These are phyloP conservation scores for Clarias platycephalus DNA, from an alignment of 2,797 vertebrate species.

Conservation along the genomic window DNA sequence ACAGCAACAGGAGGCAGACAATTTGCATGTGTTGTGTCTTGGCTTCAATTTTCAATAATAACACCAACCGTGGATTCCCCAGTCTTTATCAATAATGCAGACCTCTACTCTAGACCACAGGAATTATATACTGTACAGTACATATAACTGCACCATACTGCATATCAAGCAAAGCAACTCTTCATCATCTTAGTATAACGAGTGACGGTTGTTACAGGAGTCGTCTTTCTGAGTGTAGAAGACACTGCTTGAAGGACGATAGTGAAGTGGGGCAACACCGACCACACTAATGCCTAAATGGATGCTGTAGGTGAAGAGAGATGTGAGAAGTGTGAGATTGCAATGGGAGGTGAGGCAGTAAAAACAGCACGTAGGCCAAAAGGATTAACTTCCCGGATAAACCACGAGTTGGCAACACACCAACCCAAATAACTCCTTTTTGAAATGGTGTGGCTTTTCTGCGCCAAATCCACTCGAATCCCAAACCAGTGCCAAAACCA, in stretches of 20 bases:
- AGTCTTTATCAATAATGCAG: neutral
- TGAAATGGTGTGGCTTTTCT: slow-evolving; percentile 30
- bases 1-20: slow-evolving; percentile 53
- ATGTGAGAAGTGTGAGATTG: neutral
- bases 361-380: slow-evolving; percentile 22
- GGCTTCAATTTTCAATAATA: slow-evolving; percentile 17
- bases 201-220: neutral
- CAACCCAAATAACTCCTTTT: slow-evolving; percentile 26
- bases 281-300: neutral
- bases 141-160: neutral
- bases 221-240: neutral
- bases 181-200: neutral
- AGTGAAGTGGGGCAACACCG: neutral
- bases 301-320: neutral
- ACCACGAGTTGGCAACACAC: slow-evolving; percentile 18
- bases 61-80: neutral
- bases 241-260: too few species aligned
- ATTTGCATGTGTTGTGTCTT: slow-evolving; percentile 12
- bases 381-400: slow-evolving; percentile 33
- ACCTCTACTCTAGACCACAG: neutral
- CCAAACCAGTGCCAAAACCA: slow-evolving; percentile 38
- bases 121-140: neutral
- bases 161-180: neutral
- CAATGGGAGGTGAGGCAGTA: neutral
- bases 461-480: slow-evolving; percentile 37